phyloP scores from a whole-genome alignment of 2,113 vertebrate species.

The Alces alces region DNA sequence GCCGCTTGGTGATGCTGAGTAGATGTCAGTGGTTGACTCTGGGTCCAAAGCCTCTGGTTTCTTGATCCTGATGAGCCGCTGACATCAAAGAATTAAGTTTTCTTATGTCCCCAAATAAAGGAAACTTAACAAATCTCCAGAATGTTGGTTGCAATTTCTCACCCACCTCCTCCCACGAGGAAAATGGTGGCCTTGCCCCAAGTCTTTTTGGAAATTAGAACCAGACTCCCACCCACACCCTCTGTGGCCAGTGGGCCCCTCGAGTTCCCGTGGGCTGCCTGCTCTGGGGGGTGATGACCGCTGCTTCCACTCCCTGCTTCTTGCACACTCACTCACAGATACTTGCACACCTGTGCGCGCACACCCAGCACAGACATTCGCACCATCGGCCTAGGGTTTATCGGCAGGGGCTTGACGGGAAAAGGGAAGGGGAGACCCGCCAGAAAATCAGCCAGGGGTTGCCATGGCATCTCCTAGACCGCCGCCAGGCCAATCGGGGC shows the following conservation, averaged over 20 bases:
- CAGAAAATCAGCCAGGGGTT: conserved; percentile 97
- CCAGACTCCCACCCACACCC: background rate
- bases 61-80: background rate
- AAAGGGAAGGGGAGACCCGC: conserved; percentile 87
- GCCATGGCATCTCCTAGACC: conserved; percentile 96
- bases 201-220: background rate
- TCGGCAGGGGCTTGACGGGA: conserved; percentile 85
- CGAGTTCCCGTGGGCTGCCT: rapidly evolving
- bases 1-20: no score
- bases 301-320: background rate
- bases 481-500: conserved; percentile 96
- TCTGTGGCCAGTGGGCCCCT: background rate
- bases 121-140: background rate
- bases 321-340: background rate
- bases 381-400: conserved; percentile 87
- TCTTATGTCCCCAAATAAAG: background rate
- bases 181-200: background rate
- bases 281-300: background rate
- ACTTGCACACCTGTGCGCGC: background rate
- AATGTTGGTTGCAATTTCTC: background rate
- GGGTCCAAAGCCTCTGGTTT: background rate
- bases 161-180: background rate
- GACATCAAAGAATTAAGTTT: background rate
- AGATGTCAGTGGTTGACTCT: background rate
- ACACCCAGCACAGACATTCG: conserved; percentile 63